Conservation (phyloP, 2,113 vertebrate genomes). For the Aspidoscelis tigris region DNA sequence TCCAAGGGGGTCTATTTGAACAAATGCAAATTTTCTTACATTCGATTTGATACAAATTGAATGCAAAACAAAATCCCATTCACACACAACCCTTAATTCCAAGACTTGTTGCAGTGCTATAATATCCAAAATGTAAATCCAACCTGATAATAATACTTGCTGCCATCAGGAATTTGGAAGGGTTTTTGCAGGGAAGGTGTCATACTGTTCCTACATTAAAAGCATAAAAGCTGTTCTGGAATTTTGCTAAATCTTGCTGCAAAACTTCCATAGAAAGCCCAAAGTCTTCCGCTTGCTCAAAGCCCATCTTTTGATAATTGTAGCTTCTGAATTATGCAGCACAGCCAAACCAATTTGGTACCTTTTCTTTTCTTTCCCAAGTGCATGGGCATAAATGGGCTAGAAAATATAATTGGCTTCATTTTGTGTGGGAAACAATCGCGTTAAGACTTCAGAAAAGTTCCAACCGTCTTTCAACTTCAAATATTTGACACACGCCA, state of each 20-base stretch:
- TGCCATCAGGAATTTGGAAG: background rate
- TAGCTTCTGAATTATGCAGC: background rate
- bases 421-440: background rate
- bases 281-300: background rate
- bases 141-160: background rate
- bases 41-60: no score
- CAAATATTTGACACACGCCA: background rate
- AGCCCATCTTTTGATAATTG: background rate
- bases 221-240: background rate
- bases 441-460: background rate
- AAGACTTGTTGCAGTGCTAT: background rate
- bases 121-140: background rate
- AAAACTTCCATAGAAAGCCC: background rate
- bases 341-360: background rate
- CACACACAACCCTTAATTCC: background rate
- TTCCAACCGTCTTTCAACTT: background rate
- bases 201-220: background rate
- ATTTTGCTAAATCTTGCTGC: no score
- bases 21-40: no score
- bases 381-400: background rate
- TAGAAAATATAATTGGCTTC: slow-evolving; percentile 6
- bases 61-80: no score
- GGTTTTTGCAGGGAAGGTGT: no score
- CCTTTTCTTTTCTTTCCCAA: background rate
- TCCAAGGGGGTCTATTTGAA: no score